Evolutionary conservation across 2,888 invertebrate genomes (phyloP), one percentile per base, ranked within the genome.

Genomic region (Norana najaformis): DNA sequence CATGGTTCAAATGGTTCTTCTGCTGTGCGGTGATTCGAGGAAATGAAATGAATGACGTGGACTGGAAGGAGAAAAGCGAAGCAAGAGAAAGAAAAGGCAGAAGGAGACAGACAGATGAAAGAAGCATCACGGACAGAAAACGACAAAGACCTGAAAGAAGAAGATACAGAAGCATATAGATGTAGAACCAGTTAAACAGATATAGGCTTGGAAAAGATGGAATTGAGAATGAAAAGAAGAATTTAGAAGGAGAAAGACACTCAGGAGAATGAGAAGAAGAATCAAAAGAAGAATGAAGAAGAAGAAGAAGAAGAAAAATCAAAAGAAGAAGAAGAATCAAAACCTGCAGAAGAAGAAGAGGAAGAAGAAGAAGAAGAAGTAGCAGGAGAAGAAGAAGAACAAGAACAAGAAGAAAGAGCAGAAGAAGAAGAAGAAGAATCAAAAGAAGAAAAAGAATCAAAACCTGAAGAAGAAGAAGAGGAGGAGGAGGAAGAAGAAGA

Each of bases 381-480:
- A 47, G 39, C 36, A 89, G 14, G n/a, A 53, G 53, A 53, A 11
- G 53, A 53, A 8, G 53, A 53, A 11, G 23, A 53, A 5, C 4
- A 53, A 30, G 14, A 88, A 30, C 39, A 18, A 90, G 30, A 36
- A 18, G 39, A 38, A 89, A 34, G 34, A 47, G 88, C 88, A 30
- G 88, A 0, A 88, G 90, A 88, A 30, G 41, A 8, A 88, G 90
- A 88, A 47, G 39, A 36, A 89, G 14, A 36, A 90, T 14, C 88
- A 47, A 88, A 37, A 90, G 53, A 90, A 47, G 38, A 39, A 38
- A 39, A 89, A n/a, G n/a, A n/a, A n/a, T n/a, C n/a, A n/a, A n/a
- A n/a, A n/a, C n/a, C n/a, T n/a, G 35, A 89, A 6, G 14, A 34
- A 47, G 89, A 53, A 47, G 14, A 6, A 82, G 37, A 89, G 13